Evolutionary conservation across 1,140 invertebrate species (phyloP), one percentile per base, ranked within the genome.

Genomic region (Rhopalosiphum padi): DNA sequence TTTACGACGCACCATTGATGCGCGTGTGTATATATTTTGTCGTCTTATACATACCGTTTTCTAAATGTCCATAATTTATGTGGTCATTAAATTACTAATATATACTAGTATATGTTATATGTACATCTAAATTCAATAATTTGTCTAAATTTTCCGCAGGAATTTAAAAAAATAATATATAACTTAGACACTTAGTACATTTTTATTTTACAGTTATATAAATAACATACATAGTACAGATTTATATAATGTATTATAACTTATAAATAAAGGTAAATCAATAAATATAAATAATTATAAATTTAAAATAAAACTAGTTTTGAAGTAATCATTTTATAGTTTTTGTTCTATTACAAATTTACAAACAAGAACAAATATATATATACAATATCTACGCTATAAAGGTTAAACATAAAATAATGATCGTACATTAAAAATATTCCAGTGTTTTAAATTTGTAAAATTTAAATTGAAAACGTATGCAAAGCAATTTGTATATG

Each of bases 51-150:
- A 22, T 22, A 35, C 30, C 46, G 43, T 88, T 88, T 46, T 88
- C 46, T 88, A 88, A 88, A 88, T n/a, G 86, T 88, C 86, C 46
- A 46, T 87, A n/a, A 87, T 87, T 25, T 87, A 46, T 87, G 41
- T 22, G 18, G 46, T n/a, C 15, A 48, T 88, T 48, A 41, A 46
- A 86, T 86, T 86, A 46, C 41, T 30, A 18, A 37, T 60, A 60
- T 60, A 60, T 25, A 60, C 18, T 37, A 7, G 43, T 86, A 41
- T 86, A 37, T 9, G 35, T 83, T 83, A 86, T 43, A 46, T 1
- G 48, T 30, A 85, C 9, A 25, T 30, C 9, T 41, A 85, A 25
- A 85, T 85, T 83, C 23, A 43, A 41, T 43, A 77, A n/a, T 77
- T 85, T 43, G 37, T 85, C 9, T 41, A 25, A 41, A 23, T 85